phyloP scores from a whole-genome alignment of 1,140 invertebrate genomes.

The Drosophila orosa region DNA sequence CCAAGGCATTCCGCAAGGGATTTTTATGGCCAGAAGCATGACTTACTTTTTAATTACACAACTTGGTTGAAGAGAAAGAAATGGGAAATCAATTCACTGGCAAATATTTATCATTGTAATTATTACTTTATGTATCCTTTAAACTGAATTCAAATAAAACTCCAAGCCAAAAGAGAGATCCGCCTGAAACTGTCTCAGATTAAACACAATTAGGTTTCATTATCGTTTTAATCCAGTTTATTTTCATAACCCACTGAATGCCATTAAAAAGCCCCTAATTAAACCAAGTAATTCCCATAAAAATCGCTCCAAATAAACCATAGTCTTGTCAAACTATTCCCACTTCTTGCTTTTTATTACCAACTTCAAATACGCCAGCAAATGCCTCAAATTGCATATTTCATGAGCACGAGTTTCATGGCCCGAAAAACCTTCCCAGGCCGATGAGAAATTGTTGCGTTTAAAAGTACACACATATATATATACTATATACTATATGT shows the following conservation, averaged over 20 bases:
- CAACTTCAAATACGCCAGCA: conserved; percentile 28
- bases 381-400: conserved; percentile 61
- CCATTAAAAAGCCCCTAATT: conserved; percentile 27
- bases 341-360: conserved; percentile 27
- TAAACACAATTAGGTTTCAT: neutral
- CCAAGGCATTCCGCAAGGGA: neutral
- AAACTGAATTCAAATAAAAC: neutral
- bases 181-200: neutral
- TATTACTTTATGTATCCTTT: no score
- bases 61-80: neutral
- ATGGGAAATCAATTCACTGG: neutral
- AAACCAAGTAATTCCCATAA: conserved; percentile 33
- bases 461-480: conserved; percentile 46
- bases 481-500: conserved; percentile 30
- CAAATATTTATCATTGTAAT: no score
- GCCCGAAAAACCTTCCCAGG: conserved; percentile 65
- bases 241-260: conserved; percentile 10
- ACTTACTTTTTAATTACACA: conserved; percentile 20
- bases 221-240: conserved; percentile 1
- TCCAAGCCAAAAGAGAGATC: neutral
- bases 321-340: conserved; percentile 35
- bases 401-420: conserved; percentile 57
- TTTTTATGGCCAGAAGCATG: neutral
- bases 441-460: conserved; percentile 75
- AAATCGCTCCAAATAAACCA: conserved; percentile 39